Conservation (phyloP, 2,888 invertebrate species). For the Cosmopolites sordidus region DNA sequence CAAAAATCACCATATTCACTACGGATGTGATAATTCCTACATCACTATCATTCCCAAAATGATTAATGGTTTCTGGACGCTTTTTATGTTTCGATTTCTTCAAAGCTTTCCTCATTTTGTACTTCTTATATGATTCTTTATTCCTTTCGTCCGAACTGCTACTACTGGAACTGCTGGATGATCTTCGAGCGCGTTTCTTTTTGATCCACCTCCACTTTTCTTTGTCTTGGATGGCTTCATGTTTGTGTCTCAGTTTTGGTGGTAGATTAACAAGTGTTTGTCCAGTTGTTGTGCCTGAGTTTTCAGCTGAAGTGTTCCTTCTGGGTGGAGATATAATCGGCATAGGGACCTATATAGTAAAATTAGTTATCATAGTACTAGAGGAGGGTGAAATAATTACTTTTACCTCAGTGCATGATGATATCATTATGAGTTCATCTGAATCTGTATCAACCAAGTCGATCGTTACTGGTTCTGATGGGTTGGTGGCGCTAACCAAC, state of each 20-base stretch:
- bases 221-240: constrained; percentile 12
- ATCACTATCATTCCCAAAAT: constrained; percentile 8
- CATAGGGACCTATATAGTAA: constrained; percentile 6
- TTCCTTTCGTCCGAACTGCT: constrained; percentile 12
- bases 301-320: neutral
- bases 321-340: constrained; percentile 4
- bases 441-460: constrained; percentile 36
- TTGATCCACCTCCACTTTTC: constrained; percentile 15
- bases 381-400: constrained; percentile 2
- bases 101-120: constrained; percentile 14
- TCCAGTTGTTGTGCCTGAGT: neutral
- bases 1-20: neutral
- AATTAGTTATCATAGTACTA: too few species aligned
- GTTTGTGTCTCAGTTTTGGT: constrained; percentile 24
- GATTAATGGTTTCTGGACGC: neutral
- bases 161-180: constrained; percentile 9
- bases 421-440: constrained; percentile 40
- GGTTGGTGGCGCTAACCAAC: constrained; percentile 36
- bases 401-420: constrained; percentile 24
- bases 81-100: constrained; percentile 14
- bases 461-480: constrained; percentile 36
- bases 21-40: constrained; percentile 3
- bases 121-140: constrained; percentile 17
- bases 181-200: constrained; percentile 10
- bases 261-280: constrained; percentile 16